Conservation (phyloP, 2,888 invertebrate genomes). For the Eupithecia exiguata region DNA sequence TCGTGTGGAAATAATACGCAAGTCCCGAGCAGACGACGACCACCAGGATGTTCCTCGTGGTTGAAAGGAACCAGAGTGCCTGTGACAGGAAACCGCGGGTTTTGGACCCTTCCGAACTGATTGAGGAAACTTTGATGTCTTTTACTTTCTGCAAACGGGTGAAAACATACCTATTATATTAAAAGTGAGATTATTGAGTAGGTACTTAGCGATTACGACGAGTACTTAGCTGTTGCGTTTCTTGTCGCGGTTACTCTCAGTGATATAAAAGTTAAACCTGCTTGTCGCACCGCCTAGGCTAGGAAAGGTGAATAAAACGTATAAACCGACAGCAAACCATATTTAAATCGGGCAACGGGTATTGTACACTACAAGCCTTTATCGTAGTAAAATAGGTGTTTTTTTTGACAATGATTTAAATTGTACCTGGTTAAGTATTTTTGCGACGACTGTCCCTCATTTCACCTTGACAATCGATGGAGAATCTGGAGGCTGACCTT, state of each 20-base stretch:
- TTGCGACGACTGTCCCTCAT: neutral
- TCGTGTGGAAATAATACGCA: constrained; percentile 86
- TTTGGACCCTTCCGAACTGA: constrained; percentile 38
- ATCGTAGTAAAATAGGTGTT: neutral
- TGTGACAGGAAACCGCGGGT: constrained; percentile 78
- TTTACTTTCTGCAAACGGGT: constrained; percentile 86
- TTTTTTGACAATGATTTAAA: neutral
- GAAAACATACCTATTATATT: neutral
- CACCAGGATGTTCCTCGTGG: constrained; percentile 89
- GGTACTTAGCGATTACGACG: too few relatives aligned
- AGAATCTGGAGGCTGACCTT: neutral
- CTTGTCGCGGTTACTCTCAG: neutral
- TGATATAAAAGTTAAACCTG: too few relatives aligned
- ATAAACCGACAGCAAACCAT: neutral
- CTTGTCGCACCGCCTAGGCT: too few relatives aligned
- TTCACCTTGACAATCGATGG: neutral
- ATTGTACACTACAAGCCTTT: neutral
- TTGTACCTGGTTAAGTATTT: neutral
- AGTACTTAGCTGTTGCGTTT: too few relatives aligned
- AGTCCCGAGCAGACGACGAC: constrained; percentile 87
- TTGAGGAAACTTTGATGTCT: constrained; percentile 79
- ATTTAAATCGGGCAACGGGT: neutral
- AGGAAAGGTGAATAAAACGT: too few relatives aligned
- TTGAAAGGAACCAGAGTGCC: constrained; percentile 88
- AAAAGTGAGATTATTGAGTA: neutral